These are phyloP conservation scores for Alloplasta piceator DNA, from an alignment of 2,888 invertebrate species.

Conservation along the genomic window DNA sequence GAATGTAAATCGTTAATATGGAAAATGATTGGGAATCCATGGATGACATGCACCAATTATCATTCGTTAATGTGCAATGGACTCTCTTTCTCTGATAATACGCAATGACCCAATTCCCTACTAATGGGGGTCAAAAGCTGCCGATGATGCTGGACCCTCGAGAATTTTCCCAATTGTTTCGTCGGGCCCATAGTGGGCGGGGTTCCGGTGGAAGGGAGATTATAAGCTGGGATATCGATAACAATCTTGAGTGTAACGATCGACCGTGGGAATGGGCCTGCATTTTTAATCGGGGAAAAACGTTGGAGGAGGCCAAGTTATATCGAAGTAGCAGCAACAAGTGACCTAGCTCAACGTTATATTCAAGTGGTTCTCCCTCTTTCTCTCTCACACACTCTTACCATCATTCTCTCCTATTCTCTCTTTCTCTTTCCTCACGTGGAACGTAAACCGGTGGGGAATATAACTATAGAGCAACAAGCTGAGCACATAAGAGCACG, in stretches of 20 bases:
- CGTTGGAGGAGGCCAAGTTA: conserved; percentile 47
- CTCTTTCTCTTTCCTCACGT: not conserved
- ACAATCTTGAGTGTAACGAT: conserved; percentile 67
- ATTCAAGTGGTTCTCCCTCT: conserved; percentile 58
- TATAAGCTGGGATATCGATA: conserved; percentile 60
- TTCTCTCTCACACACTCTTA: conserved; percentile 25
- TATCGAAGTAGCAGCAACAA: conserved; percentile 68
- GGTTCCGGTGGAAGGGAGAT: conserved; percentile 7
- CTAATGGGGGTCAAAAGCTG: conserved; percentile 6
- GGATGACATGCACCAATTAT: not conserved
- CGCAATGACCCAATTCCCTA: conserved; percentile 16
- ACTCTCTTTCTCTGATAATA: not conserved
- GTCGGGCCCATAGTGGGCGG: not conserved
- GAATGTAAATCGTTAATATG: not conserved
- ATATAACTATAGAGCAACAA: conserved; percentile 53
- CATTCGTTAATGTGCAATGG: not conserved
- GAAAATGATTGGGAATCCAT: not conserved
- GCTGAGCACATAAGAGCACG: conserved; percentile 36
- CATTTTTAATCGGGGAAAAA: conserved; percentile 67
- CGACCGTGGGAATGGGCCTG: conserved; percentile 69
- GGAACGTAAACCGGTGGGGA: conserved; percentile 3
- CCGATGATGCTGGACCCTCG: conserved; percentile 3
- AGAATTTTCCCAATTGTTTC: conserved; percentile 17
- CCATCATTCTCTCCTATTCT: conserved; percentile 5
- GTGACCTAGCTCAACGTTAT: conserved; percentile 70